A percentile compares a stretch with the other conserved stretches of the same genome.
Evolutionary conservation across 2,797 vertebrate genomes (phyloP).

Genomic region (Thalassophryne amazonica): DNA sequence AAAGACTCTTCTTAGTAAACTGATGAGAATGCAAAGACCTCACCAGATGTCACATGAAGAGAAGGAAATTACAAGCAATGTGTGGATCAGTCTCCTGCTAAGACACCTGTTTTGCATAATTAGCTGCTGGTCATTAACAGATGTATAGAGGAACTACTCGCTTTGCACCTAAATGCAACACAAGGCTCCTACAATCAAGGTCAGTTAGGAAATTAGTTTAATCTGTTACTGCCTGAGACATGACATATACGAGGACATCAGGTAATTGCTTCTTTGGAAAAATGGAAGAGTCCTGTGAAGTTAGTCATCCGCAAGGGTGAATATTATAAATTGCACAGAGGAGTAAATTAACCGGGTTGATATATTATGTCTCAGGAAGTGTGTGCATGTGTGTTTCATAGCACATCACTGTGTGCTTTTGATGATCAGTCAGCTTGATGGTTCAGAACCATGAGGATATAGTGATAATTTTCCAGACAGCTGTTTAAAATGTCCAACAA

Average conservation of each 20-base stretch:
- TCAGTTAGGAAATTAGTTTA: conserved; percentile 72
- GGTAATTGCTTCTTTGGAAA: conserved; percentile 78
- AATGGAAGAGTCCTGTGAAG: conserved; percentile 61
- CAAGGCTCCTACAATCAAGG: conserved; percentile 63
- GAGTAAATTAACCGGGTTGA: conserved; percentile 69
- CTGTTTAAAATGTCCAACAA: conserved; percentile 14
- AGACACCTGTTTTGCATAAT: conserved; percentile 68
- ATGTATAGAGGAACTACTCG: conserved; percentile 32
- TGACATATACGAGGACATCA: conserved; percentile 69
- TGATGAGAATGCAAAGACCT: conserved; percentile 3
- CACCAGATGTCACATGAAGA: conserved; percentile 11
- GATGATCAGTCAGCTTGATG: conserved; percentile 41
- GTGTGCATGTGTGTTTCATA: conserved; percentile 37
- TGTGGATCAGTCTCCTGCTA: conserved; percentile 32
- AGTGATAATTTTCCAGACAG: conserved; percentile 5
- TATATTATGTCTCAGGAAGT: conserved; percentile 50
- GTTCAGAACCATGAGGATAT: conserved; percentile 15
- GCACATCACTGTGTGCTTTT: conserved; percentile 19
- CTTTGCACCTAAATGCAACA: conserved; percentile 52
- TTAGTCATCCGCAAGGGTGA: conserved; percentile 63
- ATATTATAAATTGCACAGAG: conserved; percentile 65
- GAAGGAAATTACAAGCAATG: conserved; percentile 28
- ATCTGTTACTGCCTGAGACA: conserved; percentile 70
- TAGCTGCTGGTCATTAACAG: conserved; percentile 65
- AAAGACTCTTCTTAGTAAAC: conserved; percentile 3